These are phyloP conservation scores for Labeo catla DNA, from an alignment of 2,113 vertebrate species.

Conservation along the genomic window DNA sequence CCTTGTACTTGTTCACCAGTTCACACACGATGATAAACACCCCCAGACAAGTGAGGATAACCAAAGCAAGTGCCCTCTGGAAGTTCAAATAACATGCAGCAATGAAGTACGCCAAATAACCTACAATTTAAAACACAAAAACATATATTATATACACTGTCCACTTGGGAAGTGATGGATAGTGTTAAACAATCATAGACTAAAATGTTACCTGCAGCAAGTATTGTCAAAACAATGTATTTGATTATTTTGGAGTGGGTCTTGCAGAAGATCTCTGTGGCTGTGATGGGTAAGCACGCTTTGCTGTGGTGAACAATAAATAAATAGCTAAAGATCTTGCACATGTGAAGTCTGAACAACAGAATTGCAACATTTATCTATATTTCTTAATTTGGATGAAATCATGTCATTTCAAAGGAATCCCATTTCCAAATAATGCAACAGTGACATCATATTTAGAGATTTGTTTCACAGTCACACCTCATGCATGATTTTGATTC, in stretches of 20 bases:
- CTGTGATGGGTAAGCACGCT: conserved; percentile 65
- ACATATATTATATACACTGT: neutral
- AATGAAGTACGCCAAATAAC: conserved; percentile 85
- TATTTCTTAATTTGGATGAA: neutral
- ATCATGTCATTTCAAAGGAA: neutral
- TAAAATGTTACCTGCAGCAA: conserved; percentile 72
- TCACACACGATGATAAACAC: conserved; percentile 67
- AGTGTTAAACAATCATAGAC: neutral
- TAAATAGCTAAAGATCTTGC: neutral
- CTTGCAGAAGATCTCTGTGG: conserved; percentile 69
- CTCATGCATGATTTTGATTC: conserved; percentile 65
- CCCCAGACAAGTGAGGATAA: conserved; percentile 82
- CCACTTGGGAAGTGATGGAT: neutral
- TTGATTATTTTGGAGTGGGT: conserved; percentile 71
- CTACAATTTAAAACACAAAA: conserved; percentile 68
- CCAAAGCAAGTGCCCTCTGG: conserved; percentile 81
- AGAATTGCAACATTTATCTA: neutral
- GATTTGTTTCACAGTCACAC: conserved; percentile 58
- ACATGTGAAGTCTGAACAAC: neutral
- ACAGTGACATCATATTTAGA: neutral
- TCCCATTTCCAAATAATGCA: neutral
- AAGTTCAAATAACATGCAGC: conserved; percentile 86
- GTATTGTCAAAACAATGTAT: conserved; percentile 64
- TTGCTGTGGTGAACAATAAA: conserved; percentile 64
- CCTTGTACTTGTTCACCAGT: conserved; percentile 77